Evolutionary conservation across 2,113 vertebrate species (phyloP).

Genomic region (Otocyon megalotis): DNA sequence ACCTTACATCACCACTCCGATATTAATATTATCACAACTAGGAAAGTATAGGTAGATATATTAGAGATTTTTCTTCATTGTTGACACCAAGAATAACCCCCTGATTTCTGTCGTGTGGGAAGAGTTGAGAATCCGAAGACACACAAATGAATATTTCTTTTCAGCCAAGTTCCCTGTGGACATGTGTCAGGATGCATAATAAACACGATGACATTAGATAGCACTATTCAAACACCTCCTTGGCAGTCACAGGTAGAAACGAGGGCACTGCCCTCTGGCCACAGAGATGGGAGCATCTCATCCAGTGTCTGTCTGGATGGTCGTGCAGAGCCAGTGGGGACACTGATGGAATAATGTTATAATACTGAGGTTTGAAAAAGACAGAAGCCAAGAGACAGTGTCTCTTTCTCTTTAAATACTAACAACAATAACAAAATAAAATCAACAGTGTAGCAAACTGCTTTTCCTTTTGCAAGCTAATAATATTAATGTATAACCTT

Average conservation of each 20-base stretch:
- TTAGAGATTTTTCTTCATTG: neutral
- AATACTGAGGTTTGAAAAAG: neutral
- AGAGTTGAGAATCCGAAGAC: neutral
- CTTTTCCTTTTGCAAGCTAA: conserved; percentile 22
- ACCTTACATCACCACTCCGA: neutral
- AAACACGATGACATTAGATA: neutral
- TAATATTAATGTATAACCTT: neutral
- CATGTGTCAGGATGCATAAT: conserved; percentile 29
- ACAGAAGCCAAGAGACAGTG: neutral
- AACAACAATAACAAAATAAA: neutral
- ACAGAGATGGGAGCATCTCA: neutral
- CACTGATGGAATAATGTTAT: neutral
- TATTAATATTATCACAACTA: neutral
- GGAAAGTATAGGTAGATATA: neutral
- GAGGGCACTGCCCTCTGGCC: conserved; percentile 64
- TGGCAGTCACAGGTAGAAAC: conserved; percentile 37
- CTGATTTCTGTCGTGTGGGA: conserved; percentile 23
- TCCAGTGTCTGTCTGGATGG: neutral
- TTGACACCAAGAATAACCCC: neutral
- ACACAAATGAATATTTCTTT: neutral
- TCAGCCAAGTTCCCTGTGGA: neutral
- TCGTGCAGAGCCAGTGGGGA: fast-evolving
- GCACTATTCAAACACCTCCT: conserved; percentile 33
- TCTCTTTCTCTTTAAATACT: neutral
- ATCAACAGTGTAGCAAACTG: neutral